Conservation (phyloP, 2,888 invertebrate genomes). For the Stegana nigrithorax region DNA sequence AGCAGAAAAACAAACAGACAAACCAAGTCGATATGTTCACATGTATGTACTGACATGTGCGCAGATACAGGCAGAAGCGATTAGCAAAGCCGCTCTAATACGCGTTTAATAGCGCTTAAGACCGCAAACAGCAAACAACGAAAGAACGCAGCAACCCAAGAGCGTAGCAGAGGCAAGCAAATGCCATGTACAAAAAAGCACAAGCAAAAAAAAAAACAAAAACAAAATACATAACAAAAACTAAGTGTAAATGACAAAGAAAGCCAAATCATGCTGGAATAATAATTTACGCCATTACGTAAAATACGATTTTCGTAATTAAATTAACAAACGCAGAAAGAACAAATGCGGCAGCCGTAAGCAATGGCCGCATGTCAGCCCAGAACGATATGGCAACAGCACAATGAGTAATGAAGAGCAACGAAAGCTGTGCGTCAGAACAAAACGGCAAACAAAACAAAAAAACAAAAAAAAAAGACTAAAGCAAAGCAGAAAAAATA, state of each 20-base stretch:
- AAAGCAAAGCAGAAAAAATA: neutral
- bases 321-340: conserved; percentile 1
- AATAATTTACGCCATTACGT: conserved; percentile 52
- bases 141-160: no score
- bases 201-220: neutral
- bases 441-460: no score
- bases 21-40: no score
- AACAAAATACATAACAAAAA: neutral
- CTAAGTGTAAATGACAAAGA: conserved; percentile 47
- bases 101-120: conserved; percentile 1
- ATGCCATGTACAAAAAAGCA: neutral
- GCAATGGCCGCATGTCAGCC: neutral
- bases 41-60: no score
- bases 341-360: neutral
- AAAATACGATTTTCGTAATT: conserved; percentile 18
- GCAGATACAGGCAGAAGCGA: neutral
- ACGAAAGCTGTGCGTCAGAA: no score
- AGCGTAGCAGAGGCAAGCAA: neutral
- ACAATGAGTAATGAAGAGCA: conserved; percentile 13
- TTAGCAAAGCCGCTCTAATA: neutral
- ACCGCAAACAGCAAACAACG: neutral
- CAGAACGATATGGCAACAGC: neutral
- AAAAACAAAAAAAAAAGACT: neutral
- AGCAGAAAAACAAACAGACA: neutral
- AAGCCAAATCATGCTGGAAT: conserved; percentile 46